Evolutionary conservation across 92 coral and sea anemone genomes (phyloP).

Genomic region (Actinostola sp.): DNA sequence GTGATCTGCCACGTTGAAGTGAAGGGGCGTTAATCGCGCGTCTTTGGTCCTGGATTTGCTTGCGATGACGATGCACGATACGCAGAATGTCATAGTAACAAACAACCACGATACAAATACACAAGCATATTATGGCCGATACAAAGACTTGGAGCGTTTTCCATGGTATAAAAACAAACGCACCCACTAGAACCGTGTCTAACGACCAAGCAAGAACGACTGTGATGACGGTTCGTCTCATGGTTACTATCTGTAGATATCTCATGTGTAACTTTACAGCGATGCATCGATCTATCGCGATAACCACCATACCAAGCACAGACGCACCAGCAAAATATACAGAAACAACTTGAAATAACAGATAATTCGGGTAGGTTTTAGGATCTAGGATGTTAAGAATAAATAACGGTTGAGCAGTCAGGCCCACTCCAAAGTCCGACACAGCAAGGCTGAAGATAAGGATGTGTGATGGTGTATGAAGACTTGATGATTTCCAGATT

Average conservation of each 20-base stretch:
- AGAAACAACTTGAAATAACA: not conserved
- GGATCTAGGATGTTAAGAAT: not conserved
- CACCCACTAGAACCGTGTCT: not conserved
- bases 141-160: not conserved
- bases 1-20: not conserved
- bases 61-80: constrained; percentile 4
- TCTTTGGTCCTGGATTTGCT: not conserved
- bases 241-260: not conserved
- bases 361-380: not conserved
- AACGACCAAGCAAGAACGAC: not conserved
- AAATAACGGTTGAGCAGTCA: not conserved
- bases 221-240: not conserved
- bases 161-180: not conserved
- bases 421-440: constrained; percentile 7
- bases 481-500: not conserved
- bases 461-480: not conserved
- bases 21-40: constrained; percentile 5
- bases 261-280: not conserved
- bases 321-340: constrained; percentile 1
- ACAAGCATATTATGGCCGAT: not conserved
- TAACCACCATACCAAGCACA: not conserved
- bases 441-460: constrained; percentile 1
- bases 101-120: not conserved
- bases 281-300: constrained; percentile 1
- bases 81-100: constrained; percentile 2